Percentiles rank a stretch among this genome's conserved stretches.
Evolutionary conservation across 2,113 vertebrate genomes (phyloP).

Genomic region (Elephas maximus): DNA sequence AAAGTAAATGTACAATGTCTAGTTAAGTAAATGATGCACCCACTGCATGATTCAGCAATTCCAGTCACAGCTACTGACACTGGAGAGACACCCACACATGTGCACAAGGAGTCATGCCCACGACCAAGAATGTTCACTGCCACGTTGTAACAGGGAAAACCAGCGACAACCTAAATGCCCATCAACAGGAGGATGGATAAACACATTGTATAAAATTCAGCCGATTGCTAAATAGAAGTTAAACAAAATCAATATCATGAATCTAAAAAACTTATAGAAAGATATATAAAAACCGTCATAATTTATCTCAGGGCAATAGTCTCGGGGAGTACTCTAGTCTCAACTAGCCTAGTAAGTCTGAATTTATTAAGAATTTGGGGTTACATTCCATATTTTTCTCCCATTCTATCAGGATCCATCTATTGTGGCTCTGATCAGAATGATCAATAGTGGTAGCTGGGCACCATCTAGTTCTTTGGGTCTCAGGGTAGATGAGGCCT

Average conservation of each 20-base stretch:
- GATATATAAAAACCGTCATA: not conserved
- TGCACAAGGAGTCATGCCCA: not conserved
- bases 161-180: not conserved
- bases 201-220: not conserved
- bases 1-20: not conserved
- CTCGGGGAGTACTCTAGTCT: no score
- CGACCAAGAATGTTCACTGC: not conserved
- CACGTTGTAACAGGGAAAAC: not conserved
- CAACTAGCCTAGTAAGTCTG: no score
- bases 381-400: no score
- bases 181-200: not conserved
- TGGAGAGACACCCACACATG: not conserved
- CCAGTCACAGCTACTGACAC: not conserved
- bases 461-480: no score
- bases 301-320: not conserved
- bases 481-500: no score
- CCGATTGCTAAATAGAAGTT: not conserved
- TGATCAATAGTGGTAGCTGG: no score
- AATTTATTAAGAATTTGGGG: no score
- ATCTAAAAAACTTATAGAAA: slow-evolving; percentile 2
- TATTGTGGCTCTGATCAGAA: no score
- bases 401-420: no score
- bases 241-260: not conserved
- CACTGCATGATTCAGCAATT: not conserved
- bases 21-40: not conserved